Percentiles rank a stretch among this genome's conserved stretches.
phyloP scores from a whole-genome alignment of 92 coral and sea anemone species.

The Umimayanthus chanpuru region DNA sequence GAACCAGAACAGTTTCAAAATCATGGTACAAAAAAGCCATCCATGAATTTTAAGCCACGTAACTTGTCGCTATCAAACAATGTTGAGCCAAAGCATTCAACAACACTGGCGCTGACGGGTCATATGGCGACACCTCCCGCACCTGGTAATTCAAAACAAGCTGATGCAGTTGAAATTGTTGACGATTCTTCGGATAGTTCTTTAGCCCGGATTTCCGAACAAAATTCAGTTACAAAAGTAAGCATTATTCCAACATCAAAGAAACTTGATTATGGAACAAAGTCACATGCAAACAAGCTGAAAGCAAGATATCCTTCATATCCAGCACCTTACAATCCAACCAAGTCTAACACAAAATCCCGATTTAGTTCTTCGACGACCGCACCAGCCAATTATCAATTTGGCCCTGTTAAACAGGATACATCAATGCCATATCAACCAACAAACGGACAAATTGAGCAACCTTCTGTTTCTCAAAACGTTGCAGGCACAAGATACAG shows the following conservation, averaged over 20 bases:
- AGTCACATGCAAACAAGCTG: neutral
- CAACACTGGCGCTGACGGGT: neutral
- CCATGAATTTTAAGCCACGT: neutral
- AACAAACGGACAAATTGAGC: neutral
- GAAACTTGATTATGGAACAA: too few relatives aligned
- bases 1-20: neutral
- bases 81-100: neutral
- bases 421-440: neutral
- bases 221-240: neutral
- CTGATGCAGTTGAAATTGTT: slow-evolving; percentile 15
- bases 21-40: neutral
- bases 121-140: neutral
- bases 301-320: neutral
- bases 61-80: neutral
- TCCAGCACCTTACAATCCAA: slow-evolving; percentile 1
- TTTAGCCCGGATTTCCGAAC: neutral
- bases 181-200: neutral
- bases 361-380: neutral
- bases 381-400: neutral
- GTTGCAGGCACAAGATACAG: neutral
- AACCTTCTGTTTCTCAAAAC: neutral
- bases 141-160: neutral
- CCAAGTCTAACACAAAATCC: neutral
- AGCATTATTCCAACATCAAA: neutral
- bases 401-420: neutral